A percentile compares a stretch with the other conserved stretches of the same genome.
These are phyloP conservation scores for Xestia rhomboidea DNA, from an alignment of 2,888 invertebrate genomes.

Conservation along the genomic window DNA sequence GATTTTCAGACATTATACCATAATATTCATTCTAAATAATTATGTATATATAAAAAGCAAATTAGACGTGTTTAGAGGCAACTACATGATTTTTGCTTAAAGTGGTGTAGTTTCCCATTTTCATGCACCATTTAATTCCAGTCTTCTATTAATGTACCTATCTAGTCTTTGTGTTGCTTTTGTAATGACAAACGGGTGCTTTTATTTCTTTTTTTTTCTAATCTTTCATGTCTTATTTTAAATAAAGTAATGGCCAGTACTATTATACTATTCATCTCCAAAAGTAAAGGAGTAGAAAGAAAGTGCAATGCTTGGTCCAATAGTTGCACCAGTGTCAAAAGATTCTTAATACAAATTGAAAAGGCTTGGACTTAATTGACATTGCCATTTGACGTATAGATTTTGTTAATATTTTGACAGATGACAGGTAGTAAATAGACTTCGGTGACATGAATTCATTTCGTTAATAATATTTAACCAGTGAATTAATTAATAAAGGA, in stretches of 20 bases:
- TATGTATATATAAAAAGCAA: background rate
- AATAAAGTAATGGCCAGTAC: conserved; percentile 45
- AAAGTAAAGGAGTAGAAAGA: conserved; percentile 27
- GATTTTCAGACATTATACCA: background rate
- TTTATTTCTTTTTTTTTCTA: conserved; percentile 1
- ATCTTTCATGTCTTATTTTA: conserved; percentile 6
- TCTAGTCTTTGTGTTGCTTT: conserved; percentile 51
- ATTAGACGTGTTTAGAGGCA: background rate
- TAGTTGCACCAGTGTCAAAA: conserved; percentile 21
- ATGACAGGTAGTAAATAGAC: background rate
- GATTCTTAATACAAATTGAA: background rate
- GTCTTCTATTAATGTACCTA: conserved; percentile 2
- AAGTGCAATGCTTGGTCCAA: conserved; percentile 47
- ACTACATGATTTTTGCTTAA: conserved; percentile 13
- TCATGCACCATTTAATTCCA: conserved; percentile 9
- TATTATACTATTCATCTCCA: conserved; percentile 50
- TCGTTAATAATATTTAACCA: background rate
- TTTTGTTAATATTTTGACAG: conserved; percentile 11
- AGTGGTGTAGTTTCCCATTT: conserved; percentile 56
- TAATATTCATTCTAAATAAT: background rate
- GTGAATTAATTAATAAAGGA: background rate
- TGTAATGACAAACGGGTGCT: conserved; percentile 12
- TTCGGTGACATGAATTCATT: background rate
- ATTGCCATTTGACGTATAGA: conserved; percentile 8
- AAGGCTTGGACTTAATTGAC: background rate